A percentile compares a stretch with the other conserved stretches of the same genome.
Conservation (phyloP, 1,140 invertebrate species). For the Cydia fagiglandana region DNA sequence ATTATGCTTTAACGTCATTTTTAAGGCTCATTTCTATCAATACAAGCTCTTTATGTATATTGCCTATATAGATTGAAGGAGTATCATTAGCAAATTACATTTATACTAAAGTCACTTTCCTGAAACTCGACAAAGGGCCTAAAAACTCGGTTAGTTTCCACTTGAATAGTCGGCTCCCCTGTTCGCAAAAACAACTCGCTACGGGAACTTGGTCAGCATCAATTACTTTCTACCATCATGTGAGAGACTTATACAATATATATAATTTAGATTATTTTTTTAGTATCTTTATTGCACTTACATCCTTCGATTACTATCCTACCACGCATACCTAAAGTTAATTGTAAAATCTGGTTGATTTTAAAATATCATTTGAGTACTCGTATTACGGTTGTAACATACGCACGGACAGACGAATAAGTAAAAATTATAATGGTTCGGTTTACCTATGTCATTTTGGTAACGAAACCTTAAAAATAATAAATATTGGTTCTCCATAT, state of each 20-base stretch:
- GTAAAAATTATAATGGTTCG: too few relatives aligned
- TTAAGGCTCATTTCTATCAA: background rate
- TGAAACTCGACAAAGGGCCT: background rate
- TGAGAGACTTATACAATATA: too few relatives aligned
- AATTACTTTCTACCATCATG: background rate
- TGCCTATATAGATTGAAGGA: background rate
- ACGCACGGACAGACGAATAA: too few relatives aligned
- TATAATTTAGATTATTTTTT: background rate
- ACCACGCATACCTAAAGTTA: too few relatives aligned
- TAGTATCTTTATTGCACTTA: too few relatives aligned
- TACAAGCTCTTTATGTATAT: background rate
- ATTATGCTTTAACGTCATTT: background rate
- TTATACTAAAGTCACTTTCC: constrained; percentile 12
- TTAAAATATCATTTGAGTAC: too few relatives aligned
- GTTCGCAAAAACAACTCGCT: background rate
- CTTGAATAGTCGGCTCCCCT: background rate
- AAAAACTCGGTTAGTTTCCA: background rate
- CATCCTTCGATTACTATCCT: too few relatives aligned
- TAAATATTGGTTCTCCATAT: too few relatives aligned
- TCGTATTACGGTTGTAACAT: too few relatives aligned
- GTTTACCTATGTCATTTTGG: too few relatives aligned
- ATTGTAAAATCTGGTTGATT: too few relatives aligned
- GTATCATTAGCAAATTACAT: constrained; percentile 8
- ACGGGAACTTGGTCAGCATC: background rate
- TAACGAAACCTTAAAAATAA: too few relatives aligned